Base-by-base conservation (phyloP, 1,140 invertebrate genomes). In the Drosophila albomicans region DNA sequence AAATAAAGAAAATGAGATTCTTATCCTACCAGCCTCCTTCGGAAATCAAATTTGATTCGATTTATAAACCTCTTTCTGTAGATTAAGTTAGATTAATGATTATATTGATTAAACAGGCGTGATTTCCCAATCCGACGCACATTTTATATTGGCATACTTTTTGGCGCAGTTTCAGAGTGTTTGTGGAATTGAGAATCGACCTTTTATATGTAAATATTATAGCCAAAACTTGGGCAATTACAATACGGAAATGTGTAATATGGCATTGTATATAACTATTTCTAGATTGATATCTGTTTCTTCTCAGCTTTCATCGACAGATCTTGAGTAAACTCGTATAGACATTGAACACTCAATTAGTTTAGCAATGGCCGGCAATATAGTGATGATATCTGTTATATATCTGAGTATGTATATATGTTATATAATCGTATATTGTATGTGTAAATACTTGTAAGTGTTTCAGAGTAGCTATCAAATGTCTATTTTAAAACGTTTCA, bases 21-120 rank as follows among this genome's bases (percentile, higher is more conserved):
- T 69, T 69, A 85, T 25, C 10, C 65, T 80, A 80, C 48, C 78
- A 80, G 78, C 78, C 78, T 80, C 78, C 73, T 65, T 70, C 30
- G 25, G 41, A 65, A 65, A 62, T 41, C 15, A 45, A 56, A 56
- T 74, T 68, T 56, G 57, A 49, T 62, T 15, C 64, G 45, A 35
- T 56, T 64, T 43, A 30, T 52, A 63, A 63, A 25, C 32, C 32
- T 25, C 32, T n/a, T 64, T 13, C 32, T 6, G 5, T 20, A 41
- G 6, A 64, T 41, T 16, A 52, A n/a, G 52, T 41, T 28, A 41
- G 41, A 57, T 38, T 11, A 10, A 20, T 32, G 15, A 32, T 51
- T 25, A 25, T 0, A 25, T 25, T 25, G 20, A 54, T 41, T 41
- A 16, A 16, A 13, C 5, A 4, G 15, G 4, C 20, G 15, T 4